Evolutionary conservation across 2,797 vertebrate species (phyloP).

Genomic region (Catostomus latipinnis): DNA sequence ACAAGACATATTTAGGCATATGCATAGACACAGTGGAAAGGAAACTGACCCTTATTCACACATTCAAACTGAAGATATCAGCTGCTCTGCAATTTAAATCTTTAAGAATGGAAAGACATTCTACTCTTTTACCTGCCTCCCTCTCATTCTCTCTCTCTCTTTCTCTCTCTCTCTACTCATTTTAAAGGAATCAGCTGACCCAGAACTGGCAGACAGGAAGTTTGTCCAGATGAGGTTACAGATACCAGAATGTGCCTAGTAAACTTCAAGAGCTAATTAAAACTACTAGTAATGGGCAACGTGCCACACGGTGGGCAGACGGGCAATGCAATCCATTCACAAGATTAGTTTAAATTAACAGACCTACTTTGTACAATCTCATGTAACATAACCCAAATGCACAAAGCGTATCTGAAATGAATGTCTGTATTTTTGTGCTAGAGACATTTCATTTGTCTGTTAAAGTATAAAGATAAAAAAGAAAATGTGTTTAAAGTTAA

Average conservation of each 20-base stretch:
- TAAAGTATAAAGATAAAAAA: no score
- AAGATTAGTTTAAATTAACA: conserved; percentile 1
- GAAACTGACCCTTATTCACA: conserved; percentile 6
- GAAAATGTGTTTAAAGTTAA: no score
- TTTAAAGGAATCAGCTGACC: conserved; percentile 25
- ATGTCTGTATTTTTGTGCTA: no score
- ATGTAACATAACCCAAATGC: not conserved
- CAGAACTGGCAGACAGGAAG: not conserved
- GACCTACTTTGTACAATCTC: not conserved
- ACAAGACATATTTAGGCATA: not conserved
- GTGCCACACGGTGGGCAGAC: conserved; percentile 3
- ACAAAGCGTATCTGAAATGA: not conserved
- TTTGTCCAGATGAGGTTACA: not conserved
- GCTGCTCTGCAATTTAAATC: conserved; percentile 30
- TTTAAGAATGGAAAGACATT: conserved; percentile 15
- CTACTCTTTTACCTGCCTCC: not conserved
- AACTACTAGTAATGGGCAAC: conserved; percentile 1
- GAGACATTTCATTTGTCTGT: no score
- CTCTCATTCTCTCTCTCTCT: conserved; percentile 40
- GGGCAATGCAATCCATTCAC: not conserved
- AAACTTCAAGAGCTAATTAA: conserved; percentile 27
- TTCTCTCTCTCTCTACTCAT: not conserved
- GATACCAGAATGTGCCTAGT: conserved; percentile 13
- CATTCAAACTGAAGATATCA: conserved; percentile 16
- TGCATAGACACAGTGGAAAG: not conserved